phyloP scores from a whole-genome alignment of 23 tunicate species.

The Diplosoma virens region DNA sequence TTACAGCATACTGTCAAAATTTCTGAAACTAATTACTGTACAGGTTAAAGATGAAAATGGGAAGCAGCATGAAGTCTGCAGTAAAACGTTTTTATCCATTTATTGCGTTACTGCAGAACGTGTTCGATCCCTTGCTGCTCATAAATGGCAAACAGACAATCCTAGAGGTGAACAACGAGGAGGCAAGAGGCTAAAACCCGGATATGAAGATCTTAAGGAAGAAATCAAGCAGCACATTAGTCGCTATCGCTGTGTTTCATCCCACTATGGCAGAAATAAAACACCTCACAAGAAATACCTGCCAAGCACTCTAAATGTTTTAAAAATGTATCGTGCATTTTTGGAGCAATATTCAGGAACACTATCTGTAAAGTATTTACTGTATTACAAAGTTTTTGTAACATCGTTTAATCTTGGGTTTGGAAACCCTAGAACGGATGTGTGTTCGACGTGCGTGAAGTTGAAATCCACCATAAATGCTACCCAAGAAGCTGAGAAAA shows the following conservation, averaged over 20 bases:
- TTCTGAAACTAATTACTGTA: too few species aligned
- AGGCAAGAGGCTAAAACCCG: slow-evolving; percentile 10
- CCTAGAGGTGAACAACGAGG: slow-evolving; percentile 12
- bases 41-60: slow-evolving; percentile 18
- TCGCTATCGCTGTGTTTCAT: slow-evolving; percentile 14
- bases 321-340: slow-evolving; percentile 2
- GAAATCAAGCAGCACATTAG: background rate
- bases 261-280: slow-evolving; percentile 4
- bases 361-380: background rate
- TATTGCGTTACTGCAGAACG: background rate
- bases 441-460: slow-evolving; percentile 9
- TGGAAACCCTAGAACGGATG: slow-evolving; percentile 6
- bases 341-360: background rate
- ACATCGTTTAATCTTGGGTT: slow-evolving; percentile 10
- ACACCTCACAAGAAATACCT: slow-evolving; percentile 8
- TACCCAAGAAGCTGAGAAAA: background rate
- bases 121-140: slow-evolving; percentile 3
- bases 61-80: slow-evolving; percentile 3
- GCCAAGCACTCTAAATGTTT: slow-evolving; percentile 8
- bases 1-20: too few species aligned
- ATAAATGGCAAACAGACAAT: background rate
- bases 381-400: slow-evolving; percentile 13
- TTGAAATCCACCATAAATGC: slow-evolving; percentile 1
- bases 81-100: background rate
- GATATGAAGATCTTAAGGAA: slow-evolving; percentile 3